Base-by-base conservation (phyloP, 2,797 vertebrate genomes). In the Trichosurus vulpecula region DNA sequence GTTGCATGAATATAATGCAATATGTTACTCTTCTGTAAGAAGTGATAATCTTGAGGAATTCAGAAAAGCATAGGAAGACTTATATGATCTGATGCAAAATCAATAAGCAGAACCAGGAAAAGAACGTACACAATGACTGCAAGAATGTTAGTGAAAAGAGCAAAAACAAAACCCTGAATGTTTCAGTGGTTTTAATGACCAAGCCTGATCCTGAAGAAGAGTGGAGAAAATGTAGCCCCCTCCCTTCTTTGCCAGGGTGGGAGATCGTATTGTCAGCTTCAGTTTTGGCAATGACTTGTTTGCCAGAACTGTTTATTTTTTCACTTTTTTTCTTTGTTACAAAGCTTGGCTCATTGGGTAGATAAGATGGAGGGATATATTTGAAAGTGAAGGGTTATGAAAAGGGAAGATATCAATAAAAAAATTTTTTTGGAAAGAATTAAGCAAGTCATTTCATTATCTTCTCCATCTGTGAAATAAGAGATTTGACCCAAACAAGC, bases 391-490 rank as follows among this genome's bases (percentile, higher is more conserved):
- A 12, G 27, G 25, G 25, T 87, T 87, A 47, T 27, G 25, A 27
- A 87, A 87, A 87, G 41, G 25, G 9, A 87, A 87, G 22, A 87
- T 87, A 25, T 9, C 10, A 4, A 14, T 25, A 25, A 10, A 41
- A 47, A 87, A 27, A 25, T 6, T 25, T 41, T n/a, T 81, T 87
- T 11, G 57, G 66, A 11, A 51, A 87, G 41, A 87, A 81, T 47
- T 47, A 81, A 22, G 41, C 74, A 81, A 81, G 22, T 47, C 74
- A 81, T 81, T 87, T 87, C 10, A 25, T 90, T 14, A 29, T 56
- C 93, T 95, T 97, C 74, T 74, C n/a, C 74, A 87, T n/a, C 61
- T 92, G 89, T 56, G 41, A 96, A 94, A 56, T 35, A 94, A 51
- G 52, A 54, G 35, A 52, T 53, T 74, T 31, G 13, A 55, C 22